These are phyloP conservation scores for Alloscopus bannaensis DNA, from an alignment of 2,888 invertebrate species.

Conservation along the genomic window DNA sequence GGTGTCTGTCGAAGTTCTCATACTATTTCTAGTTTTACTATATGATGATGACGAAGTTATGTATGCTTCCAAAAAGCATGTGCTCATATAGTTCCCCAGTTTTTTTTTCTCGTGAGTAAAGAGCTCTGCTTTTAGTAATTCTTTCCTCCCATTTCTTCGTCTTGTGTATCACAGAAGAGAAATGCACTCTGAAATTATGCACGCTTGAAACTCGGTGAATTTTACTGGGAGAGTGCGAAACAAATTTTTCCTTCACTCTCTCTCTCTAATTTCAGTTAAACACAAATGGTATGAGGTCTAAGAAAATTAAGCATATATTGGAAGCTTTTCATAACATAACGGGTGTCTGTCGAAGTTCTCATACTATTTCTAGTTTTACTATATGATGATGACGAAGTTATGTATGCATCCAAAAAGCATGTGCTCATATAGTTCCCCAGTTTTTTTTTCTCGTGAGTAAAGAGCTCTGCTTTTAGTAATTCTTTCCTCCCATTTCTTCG, in stretches of 20 bases:
- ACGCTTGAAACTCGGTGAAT: no score
- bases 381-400: neutral
- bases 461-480: neutral
- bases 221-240: no score
- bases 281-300: no score
- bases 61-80: neutral
- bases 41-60: neutral
- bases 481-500: neutral
- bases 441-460: constrained; percentile 5
- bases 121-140: neutral
- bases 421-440: no score
- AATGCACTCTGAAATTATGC: no score
- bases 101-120: constrained; percentile 4
- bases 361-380: neutral
- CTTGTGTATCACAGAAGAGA: constrained; percentile 3
- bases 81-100: no score
- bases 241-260: no score
- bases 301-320: no score
- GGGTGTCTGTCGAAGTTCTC: neutral
- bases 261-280: no score
- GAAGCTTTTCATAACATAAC: no score
- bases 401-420: neutral
- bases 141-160: neutral
- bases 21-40: neutral
- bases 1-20: neutral